A percentile compares a stretch with the other conserved stretches of the same genome.
Evolutionary conservation across 1,140 invertebrate species (phyloP).

Genomic region (Cryptotermes secundus): DNA sequence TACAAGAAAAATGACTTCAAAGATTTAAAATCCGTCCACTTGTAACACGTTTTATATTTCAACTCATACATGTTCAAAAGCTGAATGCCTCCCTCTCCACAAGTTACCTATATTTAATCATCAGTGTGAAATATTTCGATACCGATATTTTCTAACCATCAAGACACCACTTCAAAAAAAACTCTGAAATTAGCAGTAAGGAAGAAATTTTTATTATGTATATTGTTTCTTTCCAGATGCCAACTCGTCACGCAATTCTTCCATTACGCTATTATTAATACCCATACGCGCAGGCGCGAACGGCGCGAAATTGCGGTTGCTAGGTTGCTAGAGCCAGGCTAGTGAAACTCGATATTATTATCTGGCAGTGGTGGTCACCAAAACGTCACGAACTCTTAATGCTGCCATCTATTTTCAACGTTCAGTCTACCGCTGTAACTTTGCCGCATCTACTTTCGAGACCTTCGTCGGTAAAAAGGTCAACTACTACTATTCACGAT

Average conservation of each 20-base stretch:
- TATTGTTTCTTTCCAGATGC: not conserved
- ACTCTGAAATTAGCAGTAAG: not conserved
- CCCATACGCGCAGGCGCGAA: not conserved
- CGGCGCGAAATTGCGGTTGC: too few relatives aligned
- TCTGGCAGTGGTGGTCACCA: too few relatives aligned
- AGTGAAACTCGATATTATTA: too few relatives aligned
- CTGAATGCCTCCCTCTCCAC: not conserved
- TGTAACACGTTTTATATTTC: not conserved
- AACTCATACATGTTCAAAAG: not conserved
- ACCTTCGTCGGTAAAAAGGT: too few relatives aligned
- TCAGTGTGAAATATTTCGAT: not conserved
- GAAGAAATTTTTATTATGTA: not conserved
- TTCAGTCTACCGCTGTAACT: too few relatives aligned
- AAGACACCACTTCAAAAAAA: not conserved
- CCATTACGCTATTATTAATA: not conserved
- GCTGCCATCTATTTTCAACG: too few relatives aligned
- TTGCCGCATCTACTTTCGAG: too few relatives aligned
- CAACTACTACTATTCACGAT: too few relatives aligned
- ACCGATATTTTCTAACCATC: not conserved
- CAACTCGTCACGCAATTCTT: not conserved
- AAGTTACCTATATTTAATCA: not conserved
- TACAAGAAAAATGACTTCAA: not conserved
- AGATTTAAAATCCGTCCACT: not conserved
- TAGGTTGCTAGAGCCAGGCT: too few relatives aligned
- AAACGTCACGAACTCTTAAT: too few relatives aligned